phyloP scores from a whole-genome alignment of 2,888 invertebrate genomes.

The Cyrtodaria siliqua region DNA sequence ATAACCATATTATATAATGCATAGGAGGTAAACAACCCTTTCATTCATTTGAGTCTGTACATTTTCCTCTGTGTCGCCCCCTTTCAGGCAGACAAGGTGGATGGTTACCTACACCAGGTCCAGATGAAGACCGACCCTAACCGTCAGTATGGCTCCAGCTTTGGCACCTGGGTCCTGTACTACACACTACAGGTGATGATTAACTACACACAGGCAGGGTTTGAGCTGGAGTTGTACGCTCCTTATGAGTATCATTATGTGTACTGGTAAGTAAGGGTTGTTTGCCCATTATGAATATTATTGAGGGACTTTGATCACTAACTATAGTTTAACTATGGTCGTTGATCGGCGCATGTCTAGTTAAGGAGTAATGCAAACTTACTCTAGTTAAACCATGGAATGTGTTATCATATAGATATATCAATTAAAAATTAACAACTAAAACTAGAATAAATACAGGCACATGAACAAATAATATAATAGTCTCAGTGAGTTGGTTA shows the following conservation, averaged over 20 bases:
- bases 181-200: constrained; percentile 94
- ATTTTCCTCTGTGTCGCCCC: too few relatives aligned
- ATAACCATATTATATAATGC: too few relatives aligned
- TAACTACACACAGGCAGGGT: constrained; percentile 96
- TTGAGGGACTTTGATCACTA: too few relatives aligned
- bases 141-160: constrained; percentile 93
- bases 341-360: too few relatives aligned
- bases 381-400: too few relatives aligned
- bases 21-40: too few relatives aligned
- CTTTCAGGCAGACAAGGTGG: constrained; percentile 96
- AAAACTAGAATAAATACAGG: too few relatives aligned
- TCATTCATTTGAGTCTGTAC: background rate
- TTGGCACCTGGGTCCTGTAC: constrained; percentile 97
- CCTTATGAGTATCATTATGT: constrained; percentile 98
- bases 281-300: too few relatives aligned
- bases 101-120: constrained; percentile 92
- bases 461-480: background rate
- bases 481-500: too few relatives aligned
- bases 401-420: too few relatives aligned
- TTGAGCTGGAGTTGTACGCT: constrained; percentile 98
- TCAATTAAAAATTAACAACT: background rate
- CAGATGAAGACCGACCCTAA: constrained; percentile 90
- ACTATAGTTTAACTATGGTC: too few relatives aligned
- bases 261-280: constrained; percentile 87
- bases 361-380: too few relatives aligned